Evolutionary conservation across 2,797 vertebrate species (phyloP), one percentile per base, ranked within the genome.

Genomic region (Falco naumanni): DNA sequence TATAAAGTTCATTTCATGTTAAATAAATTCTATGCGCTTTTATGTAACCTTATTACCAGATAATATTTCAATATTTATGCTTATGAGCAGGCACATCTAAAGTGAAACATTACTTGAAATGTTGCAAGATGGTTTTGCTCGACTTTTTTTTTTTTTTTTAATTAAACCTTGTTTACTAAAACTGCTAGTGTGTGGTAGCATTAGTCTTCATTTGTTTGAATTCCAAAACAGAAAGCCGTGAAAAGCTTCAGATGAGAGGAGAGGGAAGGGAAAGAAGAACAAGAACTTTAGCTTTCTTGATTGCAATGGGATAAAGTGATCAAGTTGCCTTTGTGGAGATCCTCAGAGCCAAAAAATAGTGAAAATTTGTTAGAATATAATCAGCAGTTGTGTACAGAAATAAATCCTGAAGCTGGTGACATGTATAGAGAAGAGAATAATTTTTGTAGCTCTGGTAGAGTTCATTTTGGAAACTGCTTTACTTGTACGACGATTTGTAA

Each of bases 301-400:
- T 72, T 79, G 47, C 51, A 56, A 1, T 12, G 6, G 57, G 60
- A 57, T 87, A 47, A 84, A 69, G 74, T 19, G 33, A 60, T 82
- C n/a, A 22, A 82, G 71, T 85, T 95, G 88, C 90, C 88, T 97
- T 95, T 34, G 80, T 93, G 78, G 81, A 84, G 77, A 74, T 74
- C 45, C 60, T 93, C 50, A 53, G 59, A 95, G 93, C 85, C 91
- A 93, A 93, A 93, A 93, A 47, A 10, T 4, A 64, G 48, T 16
- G 41, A 74, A 1, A 8, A 79, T 79, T 88, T 74, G 43, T 94
- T 66, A 54, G 54, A 59, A 43, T 66, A 63, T 34, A 66, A 68
- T 66, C 56, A 86, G 57, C 41, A 64, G 2, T 64, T 54, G 33
- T 83, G 68, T 80, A 84, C 45, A 95, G 92, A 69, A 69, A 22